Percentiles rank a stretch among this genome's conserved stretches.
phyloP scores from a whole-genome alignment of 1,140 invertebrate genomes.

The Listronotus oregonensis region DNA sequence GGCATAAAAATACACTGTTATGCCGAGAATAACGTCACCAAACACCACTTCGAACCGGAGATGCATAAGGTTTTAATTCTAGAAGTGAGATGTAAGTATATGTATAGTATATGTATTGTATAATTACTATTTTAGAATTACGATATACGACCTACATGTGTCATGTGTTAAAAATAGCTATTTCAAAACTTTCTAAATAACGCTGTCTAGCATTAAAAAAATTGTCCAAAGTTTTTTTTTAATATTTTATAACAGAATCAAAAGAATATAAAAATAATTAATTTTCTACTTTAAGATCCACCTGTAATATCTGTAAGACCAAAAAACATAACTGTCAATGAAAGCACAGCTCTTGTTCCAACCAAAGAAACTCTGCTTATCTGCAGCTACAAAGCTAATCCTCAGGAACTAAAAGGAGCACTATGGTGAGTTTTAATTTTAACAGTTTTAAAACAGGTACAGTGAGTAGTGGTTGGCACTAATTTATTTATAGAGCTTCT shows the following conservation, averaged over 20 bases:
- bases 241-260: too few species aligned
- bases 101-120: constrained; percentile 7
- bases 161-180: too few species aligned
- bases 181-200: too few species aligned
- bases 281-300: constrained; percentile 66
- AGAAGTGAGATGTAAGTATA: constrained; percentile 85
- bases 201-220: too few species aligned
- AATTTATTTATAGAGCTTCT: too few species aligned
- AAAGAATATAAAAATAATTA: too few species aligned
- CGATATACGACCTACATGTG: too few species aligned
- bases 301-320: constrained; percentile 77
- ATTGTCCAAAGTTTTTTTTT: too few species aligned
- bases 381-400: constrained; percentile 83
- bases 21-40: constrained; percentile 79
- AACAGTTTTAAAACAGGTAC: constrained; percentile 6
- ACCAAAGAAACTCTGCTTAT: constrained; percentile 63
- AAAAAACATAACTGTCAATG: constrained; percentile 76
- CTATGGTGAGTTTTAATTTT: constrained; percentile 71
- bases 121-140: not conserved
- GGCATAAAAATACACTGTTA: constrained; percentile 77
- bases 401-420: constrained; percentile 72
- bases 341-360: constrained; percentile 65
- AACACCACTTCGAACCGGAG: constrained; percentile 70
- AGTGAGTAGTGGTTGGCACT: too few species aligned
- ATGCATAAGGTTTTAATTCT: constrained; percentile 70